Conservation (phyloP, 2,797 vertebrate genomes). For the Buphagus erythrorhynchus region DNA sequence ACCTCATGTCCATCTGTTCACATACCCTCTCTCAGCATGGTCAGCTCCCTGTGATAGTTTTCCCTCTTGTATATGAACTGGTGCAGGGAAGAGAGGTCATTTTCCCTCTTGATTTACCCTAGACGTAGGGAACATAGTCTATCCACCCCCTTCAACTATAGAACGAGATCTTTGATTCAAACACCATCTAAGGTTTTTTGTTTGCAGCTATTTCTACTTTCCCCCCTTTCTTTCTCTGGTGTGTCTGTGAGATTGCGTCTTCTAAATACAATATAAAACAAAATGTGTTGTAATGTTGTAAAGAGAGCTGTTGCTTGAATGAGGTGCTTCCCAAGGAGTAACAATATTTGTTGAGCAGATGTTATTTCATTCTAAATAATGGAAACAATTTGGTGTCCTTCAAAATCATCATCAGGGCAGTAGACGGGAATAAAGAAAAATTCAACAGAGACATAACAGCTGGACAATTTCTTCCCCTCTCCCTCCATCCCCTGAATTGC, state of each 20-base stretch:
- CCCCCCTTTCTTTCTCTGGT: background rate
- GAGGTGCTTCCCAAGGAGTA: slow-evolving; percentile 68
- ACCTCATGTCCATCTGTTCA: slow-evolving; percentile 51
- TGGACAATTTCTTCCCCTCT: slow-evolving; percentile 46
- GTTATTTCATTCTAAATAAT: slow-evolving; percentile 72
- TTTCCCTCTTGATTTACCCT: background rate
- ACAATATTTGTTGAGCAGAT: slow-evolving; percentile 71
- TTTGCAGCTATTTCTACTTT: background rate
- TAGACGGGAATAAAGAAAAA: slow-evolving; percentile 55
- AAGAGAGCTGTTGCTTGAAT: slow-evolving; percentile 58
- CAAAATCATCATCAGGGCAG: slow-evolving; percentile 58
- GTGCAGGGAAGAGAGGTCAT: background rate
- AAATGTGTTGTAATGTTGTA: background rate
- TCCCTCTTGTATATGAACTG: background rate
- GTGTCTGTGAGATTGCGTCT: background rate
- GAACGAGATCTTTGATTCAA: background rate
- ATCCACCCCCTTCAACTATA: background rate
- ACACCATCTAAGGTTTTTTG: background rate
- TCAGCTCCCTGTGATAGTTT: background rate
- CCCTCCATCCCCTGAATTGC: slow-evolving; percentile 6
- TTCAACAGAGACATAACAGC: slow-evolving; percentile 59
- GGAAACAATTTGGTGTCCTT: slow-evolving; percentile 72
- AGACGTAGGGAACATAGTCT: background rate
- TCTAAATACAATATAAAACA: background rate
- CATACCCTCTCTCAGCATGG: background rate